phyloP scores from a whole-genome alignment of 2,888 invertebrate species.

The Habrosyne pyritoides region DNA sequence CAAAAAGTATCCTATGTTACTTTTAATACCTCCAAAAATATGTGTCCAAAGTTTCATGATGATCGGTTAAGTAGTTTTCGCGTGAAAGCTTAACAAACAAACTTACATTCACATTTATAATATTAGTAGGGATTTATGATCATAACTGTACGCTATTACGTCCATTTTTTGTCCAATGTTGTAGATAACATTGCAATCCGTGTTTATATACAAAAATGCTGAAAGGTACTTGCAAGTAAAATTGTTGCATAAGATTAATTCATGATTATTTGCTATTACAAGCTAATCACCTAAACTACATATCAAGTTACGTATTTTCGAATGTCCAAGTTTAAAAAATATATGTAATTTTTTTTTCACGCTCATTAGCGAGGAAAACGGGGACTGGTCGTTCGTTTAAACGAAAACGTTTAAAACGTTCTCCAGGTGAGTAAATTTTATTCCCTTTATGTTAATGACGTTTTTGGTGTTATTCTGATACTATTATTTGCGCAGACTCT shows the following conservation, averaged over 20 bases:
- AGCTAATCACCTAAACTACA: conserved; percentile 15
- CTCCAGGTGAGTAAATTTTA: conserved; percentile 62
- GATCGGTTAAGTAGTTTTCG: too few relatives aligned
- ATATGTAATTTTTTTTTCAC: conserved; percentile 57
- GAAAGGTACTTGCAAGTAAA: too few relatives aligned
- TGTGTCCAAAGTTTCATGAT: too few relatives aligned
- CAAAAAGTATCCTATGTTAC: too few relatives aligned
- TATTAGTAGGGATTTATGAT: too few relatives aligned
- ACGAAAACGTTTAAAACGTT: conserved; percentile 72
- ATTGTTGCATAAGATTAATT: too few relatives aligned
- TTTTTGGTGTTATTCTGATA: conserved; percentile 24
- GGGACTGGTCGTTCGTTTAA: conserved; percentile 55
- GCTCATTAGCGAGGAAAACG: conserved; percentile 67
- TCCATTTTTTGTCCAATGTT: background rate
- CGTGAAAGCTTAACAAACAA: too few relatives aligned
- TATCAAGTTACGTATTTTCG: background rate
- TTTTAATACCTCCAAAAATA: too few relatives aligned
- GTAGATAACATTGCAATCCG: background rate
- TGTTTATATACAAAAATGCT: too few relatives aligned
- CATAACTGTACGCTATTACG: conserved; percentile 6
- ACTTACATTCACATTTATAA: too few relatives aligned
- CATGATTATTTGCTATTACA: too few relatives aligned
- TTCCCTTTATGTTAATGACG: conserved; percentile 31
- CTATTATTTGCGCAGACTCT: conserved; percentile 83
- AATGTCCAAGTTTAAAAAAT: too few relatives aligned